These are phyloP conservation scores for Synanthedon andrenaeformis DNA, from an alignment of 2,888 invertebrate genomes.

Conservation along the genomic window DNA sequence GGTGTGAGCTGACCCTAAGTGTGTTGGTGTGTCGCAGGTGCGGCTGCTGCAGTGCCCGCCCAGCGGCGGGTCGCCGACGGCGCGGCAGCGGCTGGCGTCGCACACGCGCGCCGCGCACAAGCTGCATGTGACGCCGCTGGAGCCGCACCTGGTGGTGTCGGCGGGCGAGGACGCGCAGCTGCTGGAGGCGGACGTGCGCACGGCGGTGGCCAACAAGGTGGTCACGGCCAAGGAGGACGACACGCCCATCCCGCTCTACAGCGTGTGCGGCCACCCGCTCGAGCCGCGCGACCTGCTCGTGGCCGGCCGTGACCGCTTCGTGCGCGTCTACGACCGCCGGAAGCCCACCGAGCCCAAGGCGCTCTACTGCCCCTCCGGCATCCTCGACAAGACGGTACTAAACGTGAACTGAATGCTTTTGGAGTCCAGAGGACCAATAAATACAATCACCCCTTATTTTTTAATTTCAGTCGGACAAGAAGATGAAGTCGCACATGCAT, in stretches of 20 bases:
- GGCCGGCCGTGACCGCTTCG: constrained; percentile 83
- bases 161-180: constrained; percentile 91
- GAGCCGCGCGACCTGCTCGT: constrained; percentile 83
- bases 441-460: too few species aligned
- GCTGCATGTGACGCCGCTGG: constrained; percentile 79
- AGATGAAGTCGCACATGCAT: constrained; percentile 43
- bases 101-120: constrained; percentile 87
- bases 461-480: not conserved
- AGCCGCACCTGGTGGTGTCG: constrained; percentile 83
- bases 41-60: constrained; percentile 72
- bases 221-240: constrained; percentile 68
- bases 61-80: constrained; percentile 63
- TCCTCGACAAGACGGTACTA: constrained; percentile 14
- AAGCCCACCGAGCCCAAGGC: constrained; percentile 64
- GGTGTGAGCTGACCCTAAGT: too few species aligned
- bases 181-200: constrained; percentile 84
- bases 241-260: constrained; percentile 83
- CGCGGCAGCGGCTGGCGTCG: constrained; percentile 75
- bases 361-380: constrained; percentile 71
- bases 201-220: constrained; percentile 68
- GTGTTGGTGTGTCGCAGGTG: constrained; percentile 38
- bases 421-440: too few species aligned
- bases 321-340: constrained; percentile 82
- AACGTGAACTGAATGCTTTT: too few species aligned
- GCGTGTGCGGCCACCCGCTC: constrained; percentile 86